phyloP scores from a whole-genome alignment of 2,888 invertebrate species.

The Frankliniella fusca region DNA sequence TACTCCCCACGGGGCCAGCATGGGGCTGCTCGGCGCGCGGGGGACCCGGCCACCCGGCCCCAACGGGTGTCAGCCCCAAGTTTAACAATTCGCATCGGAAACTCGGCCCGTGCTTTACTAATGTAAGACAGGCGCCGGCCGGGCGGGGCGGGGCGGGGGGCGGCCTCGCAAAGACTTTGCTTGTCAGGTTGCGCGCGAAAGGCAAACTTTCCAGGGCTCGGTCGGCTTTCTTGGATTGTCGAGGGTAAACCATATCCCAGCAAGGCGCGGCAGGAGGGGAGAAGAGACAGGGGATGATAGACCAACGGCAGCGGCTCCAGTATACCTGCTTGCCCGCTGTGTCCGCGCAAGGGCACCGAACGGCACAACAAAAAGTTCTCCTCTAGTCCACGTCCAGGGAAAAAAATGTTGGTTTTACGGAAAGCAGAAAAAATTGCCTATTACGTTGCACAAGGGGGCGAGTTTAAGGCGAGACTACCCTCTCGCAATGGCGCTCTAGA shows the following conservation, averaged over 20 bases:
- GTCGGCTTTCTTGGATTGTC: not conserved
- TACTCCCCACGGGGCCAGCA: not conserved
- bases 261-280: not conserved
- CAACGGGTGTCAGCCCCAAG: not conserved
- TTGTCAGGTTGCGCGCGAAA: slow-evolving; percentile 11
- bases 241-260: slow-evolving; percentile 11
- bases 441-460: too few relatives aligned
- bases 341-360: too few relatives aligned
- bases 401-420: too few relatives aligned
- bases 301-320: too few relatives aligned
- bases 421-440: too few relatives aligned
- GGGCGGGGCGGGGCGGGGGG: not conserved
- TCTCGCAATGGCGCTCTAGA: too few relatives aligned
- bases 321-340: too few relatives aligned
- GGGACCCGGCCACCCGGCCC: not conserved
- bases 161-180: not conserved
- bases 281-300: too few relatives aligned
- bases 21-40: too few relatives aligned
- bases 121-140: not conserved
- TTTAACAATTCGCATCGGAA: slow-evolving; percentile 26
- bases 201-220: not conserved
- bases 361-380: too few relatives aligned
- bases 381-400: too few relatives aligned
- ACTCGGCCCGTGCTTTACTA: slow-evolving; percentile 12
- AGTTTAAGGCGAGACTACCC: too few relatives aligned